Conservation (phyloP, 2,113 vertebrate species). For the Potamarius usumacintae region DNA sequence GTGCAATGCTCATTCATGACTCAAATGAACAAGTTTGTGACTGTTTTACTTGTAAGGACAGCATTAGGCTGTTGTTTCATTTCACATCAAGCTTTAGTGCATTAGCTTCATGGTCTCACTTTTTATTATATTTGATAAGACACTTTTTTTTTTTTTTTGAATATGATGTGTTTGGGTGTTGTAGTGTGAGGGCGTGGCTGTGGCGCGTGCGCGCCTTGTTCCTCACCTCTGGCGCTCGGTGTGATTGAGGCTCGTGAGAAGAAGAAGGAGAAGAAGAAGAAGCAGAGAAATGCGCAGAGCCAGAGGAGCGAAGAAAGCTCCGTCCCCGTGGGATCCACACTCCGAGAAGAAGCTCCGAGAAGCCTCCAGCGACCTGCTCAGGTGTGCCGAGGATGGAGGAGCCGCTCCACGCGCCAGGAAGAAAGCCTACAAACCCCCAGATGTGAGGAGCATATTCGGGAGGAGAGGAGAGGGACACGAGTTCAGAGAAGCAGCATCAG, state of each 20-base stretch:
- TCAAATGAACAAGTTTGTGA: not conserved
- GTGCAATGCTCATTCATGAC: not conserved
- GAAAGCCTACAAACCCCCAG: conserved; percentile 69
- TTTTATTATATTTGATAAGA: not conserved
- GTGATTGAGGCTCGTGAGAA: not conserved
- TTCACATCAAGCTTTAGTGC: not conserved
- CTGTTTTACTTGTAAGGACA: not conserved
- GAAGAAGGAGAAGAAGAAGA: not conserved
- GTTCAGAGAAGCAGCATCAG: conserved; percentile 57
- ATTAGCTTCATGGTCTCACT: too few species aligned
- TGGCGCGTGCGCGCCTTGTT: not conserved
- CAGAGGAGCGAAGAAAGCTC: conserved; percentile 58
- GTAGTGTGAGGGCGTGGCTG: conserved; percentile 7
- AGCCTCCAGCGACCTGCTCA: conserved; percentile 1
- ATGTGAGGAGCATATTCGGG: conserved; percentile 78
- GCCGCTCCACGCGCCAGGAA: conserved; percentile 57
- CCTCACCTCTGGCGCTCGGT: not conserved
- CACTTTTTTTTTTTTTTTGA: not conserved
- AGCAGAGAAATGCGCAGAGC: conserved; percentile 60
- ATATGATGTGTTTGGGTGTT: not conserved
- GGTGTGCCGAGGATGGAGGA: conserved; percentile 46
- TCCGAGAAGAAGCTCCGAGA: not conserved
- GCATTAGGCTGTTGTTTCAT: not conserved
- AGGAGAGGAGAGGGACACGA: conserved; percentile 72
- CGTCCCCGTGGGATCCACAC: conserved; percentile 61